Conservation (phyloP, 1,140 invertebrate species). For the Diorhabda elongata region DNA sequence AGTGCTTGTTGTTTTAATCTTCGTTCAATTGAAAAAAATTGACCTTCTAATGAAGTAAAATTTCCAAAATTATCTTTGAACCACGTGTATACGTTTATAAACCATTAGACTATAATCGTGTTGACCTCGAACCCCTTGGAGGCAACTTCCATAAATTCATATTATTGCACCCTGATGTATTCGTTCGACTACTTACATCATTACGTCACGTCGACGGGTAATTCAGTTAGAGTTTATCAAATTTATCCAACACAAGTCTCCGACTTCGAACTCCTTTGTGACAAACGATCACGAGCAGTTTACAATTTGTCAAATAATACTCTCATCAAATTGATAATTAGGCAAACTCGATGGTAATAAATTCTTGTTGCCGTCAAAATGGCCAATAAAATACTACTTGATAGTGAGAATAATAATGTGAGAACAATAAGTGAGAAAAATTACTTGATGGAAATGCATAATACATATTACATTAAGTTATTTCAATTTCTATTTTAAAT, state of each 20-base stretch:
- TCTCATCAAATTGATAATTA: not conserved
- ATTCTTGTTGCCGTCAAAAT: no score
- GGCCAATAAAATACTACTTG: no score
- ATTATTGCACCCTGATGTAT: not conserved
- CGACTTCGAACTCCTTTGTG: not conserved
- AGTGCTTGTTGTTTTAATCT: no score
- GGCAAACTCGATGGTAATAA: not conserved
- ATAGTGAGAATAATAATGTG: no score
- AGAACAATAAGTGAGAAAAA: no score
- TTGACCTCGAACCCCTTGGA: not conserved
- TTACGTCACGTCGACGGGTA: constrained; percentile 1
- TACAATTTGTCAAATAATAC: not conserved
- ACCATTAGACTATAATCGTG: not conserved
- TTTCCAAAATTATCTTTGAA: no score
- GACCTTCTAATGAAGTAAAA: no score
- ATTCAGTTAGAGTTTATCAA: not conserved
- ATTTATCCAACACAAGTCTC: not conserved
- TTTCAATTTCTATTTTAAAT: no score
- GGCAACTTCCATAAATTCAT: not conserved
- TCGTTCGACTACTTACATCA: not conserved
- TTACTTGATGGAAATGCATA: no score
- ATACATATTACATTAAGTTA: no score
- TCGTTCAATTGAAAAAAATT: no score
- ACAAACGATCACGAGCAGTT: not conserved
- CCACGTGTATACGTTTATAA: no score